Percentiles rank a stretch among this genome's conserved stretches.
Conservation (phyloP, 2,797 vertebrate species). For the Lepus townsendii region DNA sequence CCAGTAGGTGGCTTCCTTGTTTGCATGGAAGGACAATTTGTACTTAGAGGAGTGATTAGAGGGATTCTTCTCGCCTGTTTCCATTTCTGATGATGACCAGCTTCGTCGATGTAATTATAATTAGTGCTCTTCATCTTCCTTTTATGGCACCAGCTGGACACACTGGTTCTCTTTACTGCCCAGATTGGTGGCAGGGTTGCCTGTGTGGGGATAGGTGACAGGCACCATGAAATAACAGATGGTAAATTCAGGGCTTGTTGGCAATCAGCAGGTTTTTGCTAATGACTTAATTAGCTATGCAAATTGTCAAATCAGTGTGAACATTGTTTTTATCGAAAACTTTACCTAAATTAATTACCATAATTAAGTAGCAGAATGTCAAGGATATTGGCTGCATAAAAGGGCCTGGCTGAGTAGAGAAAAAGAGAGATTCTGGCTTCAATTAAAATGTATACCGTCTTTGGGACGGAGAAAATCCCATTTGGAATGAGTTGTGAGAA, state of each 20-base stretch:
- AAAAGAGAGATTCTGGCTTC: constrained; percentile 88
- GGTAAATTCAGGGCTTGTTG: constrained; percentile 97
- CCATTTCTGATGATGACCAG: constrained; percentile 92
- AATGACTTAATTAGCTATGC: constrained; percentile 99
- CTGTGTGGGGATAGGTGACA: constrained; percentile 94
- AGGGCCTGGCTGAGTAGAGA: constrained; percentile 88
- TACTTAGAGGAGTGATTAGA: constrained; percentile 87
- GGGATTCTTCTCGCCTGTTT: constrained; percentile 86
- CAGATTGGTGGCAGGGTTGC: constrained; percentile 91
- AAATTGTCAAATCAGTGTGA: constrained; percentile 99
- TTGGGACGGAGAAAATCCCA: constrained; percentile 77
- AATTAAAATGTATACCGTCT: constrained; percentile 85
- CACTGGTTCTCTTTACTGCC: constrained; percentile 90
- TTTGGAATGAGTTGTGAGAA: constrained; percentile 63
- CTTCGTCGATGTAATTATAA: constrained; percentile 94
- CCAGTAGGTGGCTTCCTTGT: constrained; percentile 85
- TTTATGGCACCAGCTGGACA: constrained; percentile 93
- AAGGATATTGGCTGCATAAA: constrained; percentile 92
- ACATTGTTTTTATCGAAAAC: constrained; percentile 99
- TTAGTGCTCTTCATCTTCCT: constrained; percentile 93
- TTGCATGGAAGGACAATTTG: constrained; percentile 86
- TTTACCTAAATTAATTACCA: constrained; percentile 99
- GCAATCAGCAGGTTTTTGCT: constrained; percentile 97
- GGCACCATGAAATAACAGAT: constrained; percentile 97
- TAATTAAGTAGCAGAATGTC: constrained; percentile 96